Conservation (phyloP, 1,140 invertebrate genomes). For the Leptopilina clavipes region DNA sequence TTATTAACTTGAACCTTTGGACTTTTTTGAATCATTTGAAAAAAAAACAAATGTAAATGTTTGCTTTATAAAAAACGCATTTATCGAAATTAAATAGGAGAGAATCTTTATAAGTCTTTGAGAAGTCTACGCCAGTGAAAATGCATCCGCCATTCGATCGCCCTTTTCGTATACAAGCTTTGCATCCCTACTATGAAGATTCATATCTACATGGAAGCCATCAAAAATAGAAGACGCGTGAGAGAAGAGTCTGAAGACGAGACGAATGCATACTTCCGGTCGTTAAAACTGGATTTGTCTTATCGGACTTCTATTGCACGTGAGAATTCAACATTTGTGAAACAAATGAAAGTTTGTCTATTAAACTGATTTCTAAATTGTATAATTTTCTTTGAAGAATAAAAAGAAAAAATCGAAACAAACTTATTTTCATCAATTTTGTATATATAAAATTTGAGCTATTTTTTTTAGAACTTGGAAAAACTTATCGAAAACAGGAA, state of each 20-base stretch:
- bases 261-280: constrained; percentile 56
- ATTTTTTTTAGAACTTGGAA: too few species aligned
- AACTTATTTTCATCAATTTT: too few species aligned
- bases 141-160: constrained; percentile 2
- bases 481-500: too few species aligned
- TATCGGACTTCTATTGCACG: constrained; percentile 37
- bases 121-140: constrained; percentile 24
- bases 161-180: constrained; percentile 5
- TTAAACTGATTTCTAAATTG: not conserved
- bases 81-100: not conserved
- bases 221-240: constrained; percentile 53
- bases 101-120: not conserved
- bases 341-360: constrained; percentile 14
- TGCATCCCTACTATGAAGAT: constrained; percentile 34
- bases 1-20: too few species aligned
- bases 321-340: constrained; percentile 24
- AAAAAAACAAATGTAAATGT: too few species aligned
- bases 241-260: constrained; percentile 39
- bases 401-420: too few species aligned
- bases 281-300: constrained; percentile 54
- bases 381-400: too few species aligned
- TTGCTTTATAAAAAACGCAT: too few species aligned
- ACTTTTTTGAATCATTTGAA: too few species aligned
- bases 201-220: constrained; percentile 50
- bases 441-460: too few species aligned